Conservation (phyloP, 2,113 vertebrate species). For the Sitta europaea region DNA sequence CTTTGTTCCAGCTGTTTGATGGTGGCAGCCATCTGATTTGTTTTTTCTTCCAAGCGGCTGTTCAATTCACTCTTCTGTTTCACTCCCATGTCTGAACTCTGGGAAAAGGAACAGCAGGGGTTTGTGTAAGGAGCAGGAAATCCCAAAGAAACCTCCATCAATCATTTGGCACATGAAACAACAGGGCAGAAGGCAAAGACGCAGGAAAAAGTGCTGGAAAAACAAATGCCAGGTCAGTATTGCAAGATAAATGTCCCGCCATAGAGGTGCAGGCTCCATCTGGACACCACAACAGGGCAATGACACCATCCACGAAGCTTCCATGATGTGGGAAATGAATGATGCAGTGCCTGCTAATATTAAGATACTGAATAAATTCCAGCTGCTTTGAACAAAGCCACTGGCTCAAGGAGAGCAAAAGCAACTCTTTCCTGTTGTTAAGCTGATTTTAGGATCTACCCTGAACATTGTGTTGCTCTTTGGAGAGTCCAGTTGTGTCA, state of each 20-base stretch:
- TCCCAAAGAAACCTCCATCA: not conserved
- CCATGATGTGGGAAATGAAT: not conserved
- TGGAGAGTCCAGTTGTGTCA: not conserved
- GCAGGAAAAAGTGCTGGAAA: not conserved
- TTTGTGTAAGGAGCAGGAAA: not conserved
- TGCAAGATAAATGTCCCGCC: not conserved
- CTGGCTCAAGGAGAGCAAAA: not conserved
- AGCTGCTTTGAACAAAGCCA: not conserved
- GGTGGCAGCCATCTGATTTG: slow-evolving; percentile 93
- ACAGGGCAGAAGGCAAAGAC: not conserved
- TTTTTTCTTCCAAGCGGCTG: slow-evolving; percentile 92
- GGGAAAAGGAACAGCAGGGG: not conserved
- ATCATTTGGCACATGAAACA: fast-evolving
- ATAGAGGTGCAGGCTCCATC: not conserved
- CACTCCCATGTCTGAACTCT: slow-evolving; percentile 85
- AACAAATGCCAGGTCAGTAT: not conserved
- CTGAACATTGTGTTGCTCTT: not conserved
- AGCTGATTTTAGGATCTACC: not conserved
- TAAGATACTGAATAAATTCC: not conserved
- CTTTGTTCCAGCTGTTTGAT: slow-evolving; percentile 95
- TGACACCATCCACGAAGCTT: not conserved
- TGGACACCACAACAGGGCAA: not conserved
- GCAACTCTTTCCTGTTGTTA: not conserved
- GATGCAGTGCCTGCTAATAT: not conserved
- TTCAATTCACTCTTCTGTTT: slow-evolving; percentile 95